Evolutionary conservation across 2,113 vertebrate species (phyloP).

Genomic region (Apodemus sylvaticus): DNA sequence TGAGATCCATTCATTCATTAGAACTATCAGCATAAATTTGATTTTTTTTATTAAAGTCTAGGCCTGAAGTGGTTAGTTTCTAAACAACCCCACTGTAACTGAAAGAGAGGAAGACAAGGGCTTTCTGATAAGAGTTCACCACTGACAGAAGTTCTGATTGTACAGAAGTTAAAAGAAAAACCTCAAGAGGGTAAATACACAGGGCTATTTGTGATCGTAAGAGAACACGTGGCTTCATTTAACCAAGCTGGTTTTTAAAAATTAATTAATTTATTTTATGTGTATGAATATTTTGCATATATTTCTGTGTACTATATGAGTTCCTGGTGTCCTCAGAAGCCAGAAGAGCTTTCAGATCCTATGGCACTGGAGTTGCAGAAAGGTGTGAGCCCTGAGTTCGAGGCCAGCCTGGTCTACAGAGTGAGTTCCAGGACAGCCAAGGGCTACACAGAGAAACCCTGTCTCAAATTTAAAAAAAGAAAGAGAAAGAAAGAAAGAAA

Average conservation of each 20-base stretch:
- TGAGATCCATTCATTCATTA: neutral
- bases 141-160: neutral
- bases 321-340: neutral
- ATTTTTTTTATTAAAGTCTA: neutral
- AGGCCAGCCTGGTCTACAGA: too few species aligned
- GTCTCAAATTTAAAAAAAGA: too few species aligned
- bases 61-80: neutral
- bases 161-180: neutral
- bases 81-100: neutral
- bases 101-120: neutral
- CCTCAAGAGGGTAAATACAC: neutral
- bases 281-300: neutral
- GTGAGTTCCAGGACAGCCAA: too few species aligned
- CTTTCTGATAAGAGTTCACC: neutral
- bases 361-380: neutral
- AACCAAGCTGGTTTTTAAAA: neutral
- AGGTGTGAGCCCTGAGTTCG: neutral
- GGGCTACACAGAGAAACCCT: too few species aligned
- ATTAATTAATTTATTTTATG: neutral
- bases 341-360: neutral
- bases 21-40: neutral
- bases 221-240: neutral
- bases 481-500: too few species aligned
- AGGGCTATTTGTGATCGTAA: neutral
- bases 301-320: neutral